Evolutionary conservation across 30 jellyfish, hydroid and myxozoan species (phyloP).

Genomic region (Phacellophora camtschatica): DNA sequence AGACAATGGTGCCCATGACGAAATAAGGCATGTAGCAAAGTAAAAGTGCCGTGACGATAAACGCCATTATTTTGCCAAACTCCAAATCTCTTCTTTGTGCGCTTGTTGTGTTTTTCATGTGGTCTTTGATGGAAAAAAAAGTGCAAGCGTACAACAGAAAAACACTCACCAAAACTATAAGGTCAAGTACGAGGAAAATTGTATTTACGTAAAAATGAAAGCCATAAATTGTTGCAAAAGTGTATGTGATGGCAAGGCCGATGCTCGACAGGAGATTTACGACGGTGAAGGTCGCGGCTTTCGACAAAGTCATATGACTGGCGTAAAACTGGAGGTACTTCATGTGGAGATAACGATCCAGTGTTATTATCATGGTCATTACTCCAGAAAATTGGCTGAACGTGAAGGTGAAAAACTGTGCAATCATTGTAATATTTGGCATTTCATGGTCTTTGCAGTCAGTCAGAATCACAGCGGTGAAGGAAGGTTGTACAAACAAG

Average conservation of each 20-base stretch:
- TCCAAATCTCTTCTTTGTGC: background rate
- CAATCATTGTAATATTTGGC: background rate
- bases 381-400: slow-evolving; percentile 47
- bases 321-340: slow-evolving; percentile 25
- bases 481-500: background rate
- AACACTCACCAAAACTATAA: background rate
- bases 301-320: slow-evolving; percentile 20
- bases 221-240: slow-evolving; percentile 26
- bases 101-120: background rate
- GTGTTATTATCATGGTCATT: slow-evolving; percentile 42
- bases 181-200: background rate
- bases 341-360: slow-evolving; percentile 56
- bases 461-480: background rate
- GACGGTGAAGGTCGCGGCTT: slow-evolving; percentile 12
- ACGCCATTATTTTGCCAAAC: background rate
- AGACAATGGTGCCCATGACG: slow-evolving; percentile 28
- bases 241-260: slow-evolving; percentile 5
- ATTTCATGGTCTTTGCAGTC: background rate
- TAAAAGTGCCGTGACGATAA: background rate
- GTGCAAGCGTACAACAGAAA: background rate
- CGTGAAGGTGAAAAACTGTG: slow-evolving; percentile 27
- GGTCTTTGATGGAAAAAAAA: background rate
- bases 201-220: slow-evolving; percentile 15
- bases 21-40: slow-evolving; percentile 46
- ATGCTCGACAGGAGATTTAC: slow-evolving; percentile 25